Base-by-base conservation (phyloP, 2,113 vertebrate genomes). In the Channa argus region DNA sequence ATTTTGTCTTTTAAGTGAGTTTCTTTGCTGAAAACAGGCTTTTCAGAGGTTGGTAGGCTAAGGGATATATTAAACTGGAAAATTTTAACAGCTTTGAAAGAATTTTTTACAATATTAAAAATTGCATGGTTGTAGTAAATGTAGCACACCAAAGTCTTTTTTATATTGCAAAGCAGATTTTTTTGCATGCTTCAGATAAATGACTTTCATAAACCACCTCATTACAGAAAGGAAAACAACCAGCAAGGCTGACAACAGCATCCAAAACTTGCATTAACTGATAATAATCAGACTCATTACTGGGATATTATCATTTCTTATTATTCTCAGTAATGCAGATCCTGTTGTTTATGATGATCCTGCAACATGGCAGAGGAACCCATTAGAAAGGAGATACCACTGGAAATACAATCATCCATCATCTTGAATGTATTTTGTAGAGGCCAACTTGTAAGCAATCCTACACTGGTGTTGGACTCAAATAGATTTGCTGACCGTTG, bases 391-490 rank as follows among this genome's bases (percentile, higher is more conserved):
- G 65, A 67, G 79, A 47, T 81, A 72, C 78, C 74, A 77, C 49
- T 83, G 77, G 52, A 84, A 86, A 86, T 74, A 77, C 71, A 84
- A 62, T 82, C 88, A 91, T 94, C 89, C 86, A 91, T 94, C 91
- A 93, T 90, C 46, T 80, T 69, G 49, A 63, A 60, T 44, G 47
- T 66, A 78, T 91, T 59, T 73, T 52, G 53, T 63, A 73, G 76
- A 74, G 86, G 68, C 85, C 63, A 80, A 75, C 24, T 24, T 24
- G 24, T 24, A 24, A 24, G 24, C 24, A 24, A 24, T 24, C 24
- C 24, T 24, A 24, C 24, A 24, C 24, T 24, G 24, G 24, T 24
- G 24, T 24, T 24, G 24, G 24, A 24, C 24, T 24, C 24, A 24
- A 24, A 24, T 24, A 24, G 24, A 24, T 24, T 24, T 24, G 24